phyloP scores from a whole-genome alignment of 2,888 invertebrate species.

The Acronicta alni region DNA sequence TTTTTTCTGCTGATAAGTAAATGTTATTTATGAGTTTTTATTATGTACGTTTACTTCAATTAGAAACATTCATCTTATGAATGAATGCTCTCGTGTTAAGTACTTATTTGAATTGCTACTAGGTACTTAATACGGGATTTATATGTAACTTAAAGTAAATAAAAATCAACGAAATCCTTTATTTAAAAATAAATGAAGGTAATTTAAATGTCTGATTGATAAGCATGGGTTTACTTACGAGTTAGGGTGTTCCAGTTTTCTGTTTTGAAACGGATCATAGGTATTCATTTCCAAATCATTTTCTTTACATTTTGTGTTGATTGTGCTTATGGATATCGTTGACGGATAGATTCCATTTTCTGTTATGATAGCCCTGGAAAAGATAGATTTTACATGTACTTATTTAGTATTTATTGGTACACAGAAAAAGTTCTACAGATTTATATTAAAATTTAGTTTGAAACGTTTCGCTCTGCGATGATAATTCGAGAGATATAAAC shows the following conservation, averaged over 20 bases:
- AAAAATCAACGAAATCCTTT: slow-evolving; percentile 23
- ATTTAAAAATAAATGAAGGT: slow-evolving; percentile 13
- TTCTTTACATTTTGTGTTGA: slow-evolving; percentile 83
- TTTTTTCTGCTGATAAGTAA: slow-evolving; percentile 17
- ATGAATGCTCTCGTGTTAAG: slow-evolving; percentile 29
- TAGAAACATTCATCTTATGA: slow-evolving; percentile 23
- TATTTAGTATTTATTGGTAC: too few relatives aligned
- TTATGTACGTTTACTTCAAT: slow-evolving; percentile 6
- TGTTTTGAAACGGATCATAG: slow-evolving; percentile 82
- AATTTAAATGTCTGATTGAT: slow-evolving; percentile 5
- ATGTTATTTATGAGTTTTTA: slow-evolving; percentile 31
- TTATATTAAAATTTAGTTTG: too few relatives aligned
- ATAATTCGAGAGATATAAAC: too few relatives aligned
- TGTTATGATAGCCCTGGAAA: slow-evolving; percentile 83
- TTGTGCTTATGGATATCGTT: slow-evolving; percentile 82
- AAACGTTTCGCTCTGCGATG: too few relatives aligned
- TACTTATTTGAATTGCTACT: slow-evolving; percentile 9
- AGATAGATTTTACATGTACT: neutral
- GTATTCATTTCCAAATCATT: slow-evolving; percentile 71
- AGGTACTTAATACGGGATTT: neutral
- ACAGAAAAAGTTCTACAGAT: too few relatives aligned
- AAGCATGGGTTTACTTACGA: slow-evolving; percentile 77
- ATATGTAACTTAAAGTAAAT: neutral
- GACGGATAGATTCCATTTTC: slow-evolving; percentile 84
- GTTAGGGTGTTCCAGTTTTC: slow-evolving; percentile 85